Percentiles rank a stretch among this genome's conserved stretches.
Conservation (phyloP, 2,113 vertebrate genomes). For the Lanius collurio region DNA sequence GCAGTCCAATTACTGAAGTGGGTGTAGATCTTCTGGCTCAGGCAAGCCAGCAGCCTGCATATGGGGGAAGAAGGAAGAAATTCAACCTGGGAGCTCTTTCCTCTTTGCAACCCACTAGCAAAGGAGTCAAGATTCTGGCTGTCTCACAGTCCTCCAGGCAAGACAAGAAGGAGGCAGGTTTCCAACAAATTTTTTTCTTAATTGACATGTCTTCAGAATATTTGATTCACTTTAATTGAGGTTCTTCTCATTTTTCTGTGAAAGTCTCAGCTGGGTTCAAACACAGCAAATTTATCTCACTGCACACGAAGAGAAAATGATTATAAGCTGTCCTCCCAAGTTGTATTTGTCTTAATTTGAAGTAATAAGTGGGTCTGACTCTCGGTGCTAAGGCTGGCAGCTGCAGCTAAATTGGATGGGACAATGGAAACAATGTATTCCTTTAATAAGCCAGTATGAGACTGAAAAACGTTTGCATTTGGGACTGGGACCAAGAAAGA, state of each 20-base stretch:
- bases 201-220: neutral
- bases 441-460: neutral
- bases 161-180: neutral
- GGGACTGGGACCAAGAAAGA: neutral
- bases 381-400: neutral
- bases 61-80: neutral
- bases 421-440: constrained; percentile 2
- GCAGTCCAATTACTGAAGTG: neutral
- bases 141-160: neutral
- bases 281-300: neutral
- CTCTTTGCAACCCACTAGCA: neutral
- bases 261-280: neutral
- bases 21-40: neutral
- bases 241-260: neutral
- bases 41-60: neutral
- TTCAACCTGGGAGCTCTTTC: neutral
- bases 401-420: neutral
- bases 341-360: constrained; percentile 9
- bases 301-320: neutral
- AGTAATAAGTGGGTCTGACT: neutral
- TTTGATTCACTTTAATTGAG: neutral
- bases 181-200: neutral
- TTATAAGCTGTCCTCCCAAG: neutral
- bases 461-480: neutral
- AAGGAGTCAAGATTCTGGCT: neutral